Conservation (phyloP, 2,888 invertebrate genomes). For the Stenotaenia linearis region DNA sequence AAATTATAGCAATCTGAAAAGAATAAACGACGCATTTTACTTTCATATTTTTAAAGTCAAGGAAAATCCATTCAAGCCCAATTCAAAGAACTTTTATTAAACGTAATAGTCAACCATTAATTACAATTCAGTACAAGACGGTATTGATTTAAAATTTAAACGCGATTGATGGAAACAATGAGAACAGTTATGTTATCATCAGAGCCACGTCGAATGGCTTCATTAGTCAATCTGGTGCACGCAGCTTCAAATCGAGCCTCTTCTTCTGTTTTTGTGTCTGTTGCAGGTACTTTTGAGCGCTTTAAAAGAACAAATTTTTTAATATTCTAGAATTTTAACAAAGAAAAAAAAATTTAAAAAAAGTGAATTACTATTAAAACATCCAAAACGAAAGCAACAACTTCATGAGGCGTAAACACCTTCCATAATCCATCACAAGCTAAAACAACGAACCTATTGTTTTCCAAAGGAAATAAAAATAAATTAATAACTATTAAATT, state of each 20-base stretch:
- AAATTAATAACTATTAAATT: no score
- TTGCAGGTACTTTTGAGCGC: neutral
- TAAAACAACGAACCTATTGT: conserved; percentile 50
- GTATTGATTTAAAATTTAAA: neutral
- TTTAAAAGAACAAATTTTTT: no score
- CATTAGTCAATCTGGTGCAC: conserved; percentile 45
- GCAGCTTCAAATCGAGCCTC: conserved; percentile 43
- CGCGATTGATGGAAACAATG: conserved; percentile 39
- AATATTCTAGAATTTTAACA: neutral
- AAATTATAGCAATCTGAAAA: neutral
- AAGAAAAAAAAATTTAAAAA: neutral
- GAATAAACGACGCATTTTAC: no score
- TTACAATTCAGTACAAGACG: neutral
- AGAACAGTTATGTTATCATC: conserved; percentile 50
- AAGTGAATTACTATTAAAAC: conserved; percentile 34
- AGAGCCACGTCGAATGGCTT: conserved; percentile 47
- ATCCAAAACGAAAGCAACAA: conserved; percentile 41
- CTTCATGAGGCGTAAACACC: conserved; percentile 48
- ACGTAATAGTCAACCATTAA: neutral
- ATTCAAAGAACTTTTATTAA: neutral
- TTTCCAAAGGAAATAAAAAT: neutral
- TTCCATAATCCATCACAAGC: conserved; percentile 56
- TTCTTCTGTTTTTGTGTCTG: conserved; percentile 34
- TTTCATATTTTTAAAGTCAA: neutral
- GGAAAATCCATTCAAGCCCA: neutral